phyloP scores from a whole-genome alignment of 1,140 invertebrate genomes.

The Drosophila varians region DNA sequence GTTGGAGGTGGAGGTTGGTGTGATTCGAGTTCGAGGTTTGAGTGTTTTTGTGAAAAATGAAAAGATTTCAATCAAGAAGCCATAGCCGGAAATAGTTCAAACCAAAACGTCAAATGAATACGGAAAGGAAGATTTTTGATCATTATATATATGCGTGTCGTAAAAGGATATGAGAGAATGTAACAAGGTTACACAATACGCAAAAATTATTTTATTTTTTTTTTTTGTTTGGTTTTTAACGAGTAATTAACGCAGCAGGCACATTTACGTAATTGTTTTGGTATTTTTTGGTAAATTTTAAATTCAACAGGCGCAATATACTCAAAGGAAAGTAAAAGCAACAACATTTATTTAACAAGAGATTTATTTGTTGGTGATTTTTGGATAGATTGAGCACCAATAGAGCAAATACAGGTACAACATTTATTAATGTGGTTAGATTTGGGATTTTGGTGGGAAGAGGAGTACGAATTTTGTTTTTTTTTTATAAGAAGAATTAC shows the following conservation, averaged over 20 bases:
- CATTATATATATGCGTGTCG: conserved; percentile 56
- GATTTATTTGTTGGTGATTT: conserved; percentile 50
- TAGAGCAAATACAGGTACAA: conserved; percentile 78
- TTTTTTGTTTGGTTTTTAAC: conserved; percentile 47
- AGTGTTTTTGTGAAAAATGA: conserved; percentile 22
- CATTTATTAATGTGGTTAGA: conserved; percentile 73
- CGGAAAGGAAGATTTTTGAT: conserved; percentile 52
- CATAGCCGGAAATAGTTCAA: conserved; percentile 65
- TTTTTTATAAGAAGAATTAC: conserved; percentile 33
- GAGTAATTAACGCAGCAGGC: conserved; percentile 79
- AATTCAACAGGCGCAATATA: conserved; percentile 78
- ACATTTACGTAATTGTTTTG: conserved; percentile 67
- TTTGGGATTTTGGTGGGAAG: conserved; percentile 21
- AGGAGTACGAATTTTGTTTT: conserved; percentile 49
- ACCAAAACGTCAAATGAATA: conserved; percentile 54
- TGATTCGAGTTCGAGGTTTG: conserved; percentile 25
- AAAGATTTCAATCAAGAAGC: conserved; percentile 58
- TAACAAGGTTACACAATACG: conserved; percentile 77
- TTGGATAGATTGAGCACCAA: conserved; percentile 66
- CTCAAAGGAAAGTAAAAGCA: conserved; percentile 66
- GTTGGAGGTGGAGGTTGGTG: conserved; percentile 1
- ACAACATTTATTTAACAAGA: conserved; percentile 79
- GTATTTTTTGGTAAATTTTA: conserved; percentile 44
- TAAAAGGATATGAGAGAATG: conserved; percentile 72
- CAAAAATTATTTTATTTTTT: conserved; percentile 25